Evolutionary conservation across 2,888 invertebrate genomes (phyloP), one percentile per base, ranked within the genome.

Genomic region (Neocrepidodera transversa): DNA sequence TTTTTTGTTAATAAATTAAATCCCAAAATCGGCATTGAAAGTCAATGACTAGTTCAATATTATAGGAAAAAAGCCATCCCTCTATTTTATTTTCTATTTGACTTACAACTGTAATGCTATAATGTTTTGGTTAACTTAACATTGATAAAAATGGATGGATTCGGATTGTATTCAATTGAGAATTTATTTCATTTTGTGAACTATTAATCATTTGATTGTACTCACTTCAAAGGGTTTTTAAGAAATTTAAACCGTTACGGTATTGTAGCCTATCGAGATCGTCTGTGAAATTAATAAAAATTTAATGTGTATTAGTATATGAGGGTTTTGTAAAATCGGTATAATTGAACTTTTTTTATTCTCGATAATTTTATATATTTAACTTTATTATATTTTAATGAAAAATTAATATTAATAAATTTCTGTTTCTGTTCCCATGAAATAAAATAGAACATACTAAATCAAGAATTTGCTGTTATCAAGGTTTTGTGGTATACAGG

Each of bases 41-140:
- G 70, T 76, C 76, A 72, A 77, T 76, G 78, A 77, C 74, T 71
- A 74, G 74, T 77, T 70, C 66, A 73, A 71, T 68, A 67, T 73
- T 73, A 67, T 70, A 67, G 71, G 72, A 70, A 74, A 70, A 76
- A 73, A 66, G 64, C 45, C 54, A 64, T 66, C 68, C 71, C 72
- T 71, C 67, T 66, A 65, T 62, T 68, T 64, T 59, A 66, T 54
- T 66, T 67, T 66, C 65, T 68, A 71, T 68, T 73, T 71, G 74
- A 73, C 74, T 74, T 74, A 75, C 74, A 72, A 70, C 68, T 69
- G 72, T 79, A 79, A 79, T 79, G 78, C 77, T 67, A 57, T 68
- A 68, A 67, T 74, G 75, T 77, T 78, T 77, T 77, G 74, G 75
- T 76, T 75, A 72, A 71, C 71, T 73, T 70, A 65, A 72, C 67